Conservation (phyloP, 2,113 vertebrate species). For the Cochlearius cochlearius region DNA sequence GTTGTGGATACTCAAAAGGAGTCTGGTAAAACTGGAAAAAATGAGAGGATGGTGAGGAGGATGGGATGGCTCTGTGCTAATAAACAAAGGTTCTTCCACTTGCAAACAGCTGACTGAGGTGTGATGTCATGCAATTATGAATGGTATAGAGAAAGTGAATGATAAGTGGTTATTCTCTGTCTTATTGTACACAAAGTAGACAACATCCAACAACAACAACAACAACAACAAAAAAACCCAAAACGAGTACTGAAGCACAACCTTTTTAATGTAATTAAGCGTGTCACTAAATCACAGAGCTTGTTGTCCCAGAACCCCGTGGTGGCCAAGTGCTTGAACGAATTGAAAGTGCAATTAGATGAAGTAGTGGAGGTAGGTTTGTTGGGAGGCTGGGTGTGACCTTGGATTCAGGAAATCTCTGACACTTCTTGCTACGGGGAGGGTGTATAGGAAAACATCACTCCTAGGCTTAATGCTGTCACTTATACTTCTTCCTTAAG, state of each 20-base stretch:
- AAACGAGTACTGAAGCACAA: background rate
- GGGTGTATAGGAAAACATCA: background rate
- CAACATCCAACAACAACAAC: background rate
- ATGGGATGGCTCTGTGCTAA: background rate
- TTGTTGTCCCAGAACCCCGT: background rate
- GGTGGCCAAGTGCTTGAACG: rapidly evolving
- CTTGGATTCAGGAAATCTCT: background rate
- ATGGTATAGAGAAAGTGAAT: background rate
- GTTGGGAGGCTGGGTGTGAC: background rate
- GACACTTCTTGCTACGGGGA: background rate
- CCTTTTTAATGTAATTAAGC: background rate
- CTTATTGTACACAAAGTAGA: background rate
- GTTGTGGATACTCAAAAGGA: background rate
- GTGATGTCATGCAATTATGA: background rate
- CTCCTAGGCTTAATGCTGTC: background rate
- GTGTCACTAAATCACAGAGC: background rate
- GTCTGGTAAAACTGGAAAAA: slow-evolving; percentile 3
- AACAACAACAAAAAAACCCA: background rate
- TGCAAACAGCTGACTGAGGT: background rate
- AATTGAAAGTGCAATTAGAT: background rate
- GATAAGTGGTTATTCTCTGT: background rate
- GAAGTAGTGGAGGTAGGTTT: background rate
- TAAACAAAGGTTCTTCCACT: background rate
- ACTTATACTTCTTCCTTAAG: background rate
- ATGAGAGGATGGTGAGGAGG: background rate